Evolutionary conservation across 2,888 invertebrate species (phyloP).

Genomic region (Sesia bembeciformis): DNA sequence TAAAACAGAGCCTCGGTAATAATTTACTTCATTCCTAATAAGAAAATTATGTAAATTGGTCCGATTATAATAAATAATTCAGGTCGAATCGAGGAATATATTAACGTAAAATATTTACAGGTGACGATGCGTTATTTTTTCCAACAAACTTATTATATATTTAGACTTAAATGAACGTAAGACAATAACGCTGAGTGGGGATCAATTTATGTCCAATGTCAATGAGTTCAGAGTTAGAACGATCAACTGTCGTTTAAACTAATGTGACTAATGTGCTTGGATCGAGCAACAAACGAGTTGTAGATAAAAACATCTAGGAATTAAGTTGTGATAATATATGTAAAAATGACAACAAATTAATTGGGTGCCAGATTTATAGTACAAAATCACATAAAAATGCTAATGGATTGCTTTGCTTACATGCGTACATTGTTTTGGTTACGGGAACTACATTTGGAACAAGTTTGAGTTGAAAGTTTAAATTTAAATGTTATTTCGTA

Average conservation of each 20-base stretch:
- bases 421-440: constrained; percentile 9
- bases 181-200: constrained; percentile 20
- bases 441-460: constrained; percentile 2
- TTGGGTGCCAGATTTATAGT: constrained; percentile 29
- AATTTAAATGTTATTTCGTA: neutral
- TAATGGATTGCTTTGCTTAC: constrained; percentile 13
- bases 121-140: constrained; percentile 22
- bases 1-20: constrained; percentile 55
- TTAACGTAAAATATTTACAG: constrained; percentile 27
- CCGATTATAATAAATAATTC: constrained; percentile 67
- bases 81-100: constrained; percentile 40
- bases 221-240: constrained; percentile 9
- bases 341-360: constrained; percentile 30
- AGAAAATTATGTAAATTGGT: constrained; percentile 66
- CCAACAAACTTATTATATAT: neutral
- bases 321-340: constrained; percentile 27
- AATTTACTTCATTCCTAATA: constrained; percentile 63
- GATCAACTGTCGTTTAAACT: constrained; percentile 5
- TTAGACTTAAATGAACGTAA: constrained; percentile 10
- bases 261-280: constrained; percentile 7
- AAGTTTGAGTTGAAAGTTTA: neutral
- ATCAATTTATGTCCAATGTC: constrained; percentile 17
- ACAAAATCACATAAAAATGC: constrained; percentile 17
- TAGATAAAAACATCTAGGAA: constrained; percentile 14
- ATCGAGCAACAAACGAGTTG: constrained; percentile 8